Conservation (phyloP, 92 coral and sea anemone genomes). For the Heteractis magnifica region DNA sequence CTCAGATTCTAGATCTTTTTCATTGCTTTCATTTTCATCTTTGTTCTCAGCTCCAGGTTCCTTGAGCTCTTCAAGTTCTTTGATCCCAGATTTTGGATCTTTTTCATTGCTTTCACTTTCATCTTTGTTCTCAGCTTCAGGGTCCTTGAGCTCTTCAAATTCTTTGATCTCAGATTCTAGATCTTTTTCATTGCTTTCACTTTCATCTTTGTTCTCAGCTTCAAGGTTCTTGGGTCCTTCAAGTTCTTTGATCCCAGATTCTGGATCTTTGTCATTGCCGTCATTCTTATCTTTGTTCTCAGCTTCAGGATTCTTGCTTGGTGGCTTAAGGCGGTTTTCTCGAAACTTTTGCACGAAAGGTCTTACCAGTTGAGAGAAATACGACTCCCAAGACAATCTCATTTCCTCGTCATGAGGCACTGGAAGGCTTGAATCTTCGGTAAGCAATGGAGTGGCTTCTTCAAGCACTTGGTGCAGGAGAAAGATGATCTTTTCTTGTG, state of each 20-base stretch:
- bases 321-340: not conserved
- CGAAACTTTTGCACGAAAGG: slow-evolving; percentile 33
- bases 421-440: slow-evolving; percentile 18
- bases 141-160: not conserved
- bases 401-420: slow-evolving; percentile 16
- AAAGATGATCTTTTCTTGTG: slow-evolving; percentile 56
- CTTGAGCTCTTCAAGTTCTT: slow-evolving; percentile 58
- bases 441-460: slow-evolving; percentile 44
- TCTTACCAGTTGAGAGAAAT: slow-evolving; percentile 9
- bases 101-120: not conserved
- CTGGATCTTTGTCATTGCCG: not conserved
- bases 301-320: not conserved
- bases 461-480: slow-evolving; percentile 65
- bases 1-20: no score
- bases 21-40: no score
- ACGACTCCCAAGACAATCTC: slow-evolving; percentile 50
- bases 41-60: not conserved
- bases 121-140: not conserved
- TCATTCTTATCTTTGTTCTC: not conserved
- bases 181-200: no score
- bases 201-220: no score
- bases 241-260: slow-evolving; percentile 63
- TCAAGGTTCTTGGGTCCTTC: slow-evolving; percentile 22
- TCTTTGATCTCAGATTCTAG: no score
- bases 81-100: slow-evolving; percentile 35